phyloP scores from a whole-genome alignment of 1,140 invertebrate genomes.

The Drosophila kanapiae region DNA sequence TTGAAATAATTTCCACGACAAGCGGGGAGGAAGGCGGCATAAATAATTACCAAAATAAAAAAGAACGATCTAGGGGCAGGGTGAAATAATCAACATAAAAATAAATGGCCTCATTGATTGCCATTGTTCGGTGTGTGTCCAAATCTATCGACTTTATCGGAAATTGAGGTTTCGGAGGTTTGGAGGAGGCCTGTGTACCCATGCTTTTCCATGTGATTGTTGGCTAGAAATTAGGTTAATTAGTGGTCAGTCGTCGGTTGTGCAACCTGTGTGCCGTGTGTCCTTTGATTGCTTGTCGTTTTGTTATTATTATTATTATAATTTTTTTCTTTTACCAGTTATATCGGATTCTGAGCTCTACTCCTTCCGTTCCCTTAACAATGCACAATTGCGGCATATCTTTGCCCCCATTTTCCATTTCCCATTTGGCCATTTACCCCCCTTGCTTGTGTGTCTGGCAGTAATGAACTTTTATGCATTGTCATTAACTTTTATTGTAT shows the following conservation, averaged over 20 bases:
- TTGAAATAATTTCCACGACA: slow-evolving; percentile 71
- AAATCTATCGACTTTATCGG: slow-evolving; percentile 29
- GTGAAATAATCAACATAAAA: slow-evolving; percentile 53
- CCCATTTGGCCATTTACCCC: slow-evolving; percentile 8
- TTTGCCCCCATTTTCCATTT: slow-evolving; percentile 8
- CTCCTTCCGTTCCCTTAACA: slow-evolving; percentile 9
- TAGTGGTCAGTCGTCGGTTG: slow-evolving; percentile 69
- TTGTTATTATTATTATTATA: slow-evolving; percentile 26
- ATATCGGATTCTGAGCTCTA: slow-evolving; percentile 15
- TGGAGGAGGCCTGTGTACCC: background rate
- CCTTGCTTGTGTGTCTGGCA: slow-evolving; percentile 57
- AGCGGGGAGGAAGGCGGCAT: slow-evolving; percentile 18
- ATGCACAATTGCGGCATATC: slow-evolving; percentile 48
- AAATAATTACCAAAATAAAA: slow-evolving; percentile 66
- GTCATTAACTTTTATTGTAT: slow-evolving; percentile 82
- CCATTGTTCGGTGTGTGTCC: slow-evolving; percentile 12
- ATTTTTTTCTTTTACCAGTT: slow-evolving; percentile 16
- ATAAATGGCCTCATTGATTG: slow-evolving; percentile 57
- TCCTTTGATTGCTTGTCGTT: slow-evolving; percentile 47
- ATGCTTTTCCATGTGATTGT: slow-evolving; percentile 25
- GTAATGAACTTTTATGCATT: slow-evolving; percentile 83
- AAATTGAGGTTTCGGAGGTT: background rate
- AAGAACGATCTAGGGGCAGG: slow-evolving; percentile 9
- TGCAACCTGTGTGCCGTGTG: slow-evolving; percentile 46
- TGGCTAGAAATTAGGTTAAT: slow-evolving; percentile 76